These are phyloP conservation scores for Gymnothorax reevesii DNA, from an alignment of 2,797 vertebrate species.

Conservation along the genomic window DNA sequence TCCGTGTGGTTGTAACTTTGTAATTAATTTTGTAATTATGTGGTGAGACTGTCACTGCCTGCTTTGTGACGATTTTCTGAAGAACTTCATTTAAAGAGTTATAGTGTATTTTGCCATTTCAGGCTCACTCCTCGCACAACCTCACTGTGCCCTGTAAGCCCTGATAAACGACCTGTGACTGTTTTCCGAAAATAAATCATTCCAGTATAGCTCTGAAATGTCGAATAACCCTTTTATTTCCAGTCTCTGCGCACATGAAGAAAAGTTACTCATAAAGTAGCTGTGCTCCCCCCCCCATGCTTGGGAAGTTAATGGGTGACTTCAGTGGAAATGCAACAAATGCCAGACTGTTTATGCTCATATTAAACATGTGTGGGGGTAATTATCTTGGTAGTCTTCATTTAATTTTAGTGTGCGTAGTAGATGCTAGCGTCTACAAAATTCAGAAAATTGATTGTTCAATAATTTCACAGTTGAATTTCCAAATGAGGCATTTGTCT, in stretches of 20 bases:
- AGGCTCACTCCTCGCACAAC: not conserved
- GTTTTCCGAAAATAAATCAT: not conserved
- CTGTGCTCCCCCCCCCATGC: not conserved
- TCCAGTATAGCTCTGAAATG: slow-evolving; percentile 61
- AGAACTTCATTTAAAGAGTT: not conserved
- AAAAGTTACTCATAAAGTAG: slow-evolving; percentile 1
- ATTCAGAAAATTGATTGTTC: no score
- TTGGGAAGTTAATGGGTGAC: slow-evolving; percentile 10
- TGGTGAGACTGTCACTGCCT: not conserved
- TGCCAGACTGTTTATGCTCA: not conserved
- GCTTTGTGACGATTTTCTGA: not conserved
- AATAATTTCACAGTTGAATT: no score
- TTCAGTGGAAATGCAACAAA: not conserved
- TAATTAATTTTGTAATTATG: not conserved
- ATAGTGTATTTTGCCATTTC: not conserved
- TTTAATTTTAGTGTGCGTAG: not conserved
- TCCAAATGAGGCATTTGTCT: no score
- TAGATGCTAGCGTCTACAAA: not conserved
- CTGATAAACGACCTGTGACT: not conserved
- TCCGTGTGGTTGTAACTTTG: not conserved
- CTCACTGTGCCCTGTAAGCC: not conserved
- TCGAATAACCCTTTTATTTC: slow-evolving; percentile 65
- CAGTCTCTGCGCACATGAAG: slow-evolving; percentile 52
- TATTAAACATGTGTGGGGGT: not conserved
- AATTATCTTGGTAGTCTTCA: no score